Percentiles rank a stretch among this genome's conserved stretches.
Evolutionary conservation across 2,888 invertebrate species (phyloP).

Genomic region (Mactromeris polynyma): DNA sequence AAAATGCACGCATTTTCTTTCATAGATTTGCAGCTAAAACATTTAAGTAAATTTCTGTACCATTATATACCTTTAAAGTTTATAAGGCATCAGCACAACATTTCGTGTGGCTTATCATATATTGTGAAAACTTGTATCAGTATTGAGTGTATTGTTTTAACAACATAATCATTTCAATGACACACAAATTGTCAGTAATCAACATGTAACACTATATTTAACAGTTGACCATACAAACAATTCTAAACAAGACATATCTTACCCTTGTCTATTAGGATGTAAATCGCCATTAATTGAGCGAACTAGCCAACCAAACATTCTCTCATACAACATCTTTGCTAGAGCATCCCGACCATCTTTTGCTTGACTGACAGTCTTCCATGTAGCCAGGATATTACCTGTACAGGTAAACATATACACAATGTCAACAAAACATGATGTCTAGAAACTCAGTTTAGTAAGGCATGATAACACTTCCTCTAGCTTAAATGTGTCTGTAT

Average conservation of each 20-base stretch:
- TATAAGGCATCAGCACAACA: too few relatives aligned
- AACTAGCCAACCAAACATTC: constrained; percentile 88
- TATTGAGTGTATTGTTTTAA: too few relatives aligned
- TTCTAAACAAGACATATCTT: constrained; percentile 24
- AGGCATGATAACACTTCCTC: too few relatives aligned
- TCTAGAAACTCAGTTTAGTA: too few relatives aligned
- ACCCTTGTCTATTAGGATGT: constrained; percentile 73
- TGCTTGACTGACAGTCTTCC: constrained; percentile 81
- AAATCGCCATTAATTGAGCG: constrained; percentile 87
- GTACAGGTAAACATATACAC: not conserved
- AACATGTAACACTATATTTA: not conserved
- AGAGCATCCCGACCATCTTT: constrained; percentile 86
- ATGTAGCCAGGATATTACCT: constrained; percentile 35
- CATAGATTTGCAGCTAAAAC: too few relatives aligned
- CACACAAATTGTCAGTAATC: not conserved
- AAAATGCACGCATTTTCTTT: too few relatives aligned
- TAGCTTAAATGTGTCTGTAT: too few relatives aligned
- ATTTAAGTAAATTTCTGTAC: too few relatives aligned
- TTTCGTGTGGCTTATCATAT: too few relatives aligned
- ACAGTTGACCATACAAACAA: not conserved
- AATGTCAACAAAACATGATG: not conserved
- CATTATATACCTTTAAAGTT: too few relatives aligned
- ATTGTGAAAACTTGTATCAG: too few relatives aligned
- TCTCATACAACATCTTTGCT: constrained; percentile 87
- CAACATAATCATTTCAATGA: not conserved